Percentiles rank a stretch among this genome's conserved stretches.
Conservation (phyloP, 2,113 vertebrate genomes). For the Dissostichus mawsoni region DNA sequence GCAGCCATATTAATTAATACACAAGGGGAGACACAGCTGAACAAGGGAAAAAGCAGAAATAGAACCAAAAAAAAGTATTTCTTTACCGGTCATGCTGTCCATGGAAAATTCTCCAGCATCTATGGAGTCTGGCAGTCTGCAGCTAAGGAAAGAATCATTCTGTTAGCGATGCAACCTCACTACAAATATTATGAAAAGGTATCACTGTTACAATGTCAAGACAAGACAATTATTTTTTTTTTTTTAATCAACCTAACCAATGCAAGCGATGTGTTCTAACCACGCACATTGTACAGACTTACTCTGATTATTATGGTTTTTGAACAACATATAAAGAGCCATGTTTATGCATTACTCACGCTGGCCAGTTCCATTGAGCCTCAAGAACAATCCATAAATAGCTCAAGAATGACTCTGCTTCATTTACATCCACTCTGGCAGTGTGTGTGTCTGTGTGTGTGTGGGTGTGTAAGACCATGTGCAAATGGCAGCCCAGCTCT, state of each 20-base stretch:
- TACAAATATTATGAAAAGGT: slow-evolving; percentile 11
- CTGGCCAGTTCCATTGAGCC: slow-evolving; percentile 70
- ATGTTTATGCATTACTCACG: slow-evolving; percentile 73
- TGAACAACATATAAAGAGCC: slow-evolving; percentile 40
- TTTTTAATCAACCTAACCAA: background rate
- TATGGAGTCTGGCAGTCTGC: slow-evolving; percentile 80
- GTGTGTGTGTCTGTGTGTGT: slow-evolving; percentile 33
- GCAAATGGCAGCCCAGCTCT: slow-evolving; percentile 69
- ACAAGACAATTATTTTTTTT: background rate
- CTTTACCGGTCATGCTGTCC: slow-evolving; percentile 84
- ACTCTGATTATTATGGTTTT: background rate
- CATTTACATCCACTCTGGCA: slow-evolving; percentile 69
- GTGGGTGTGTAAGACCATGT: slow-evolving; percentile 55
- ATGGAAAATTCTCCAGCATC: slow-evolving; percentile 68
- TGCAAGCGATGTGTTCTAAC: background rate
- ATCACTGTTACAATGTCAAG: background rate
- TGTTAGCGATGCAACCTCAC: slow-evolving; percentile 36
- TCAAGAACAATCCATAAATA: slow-evolving; percentile 79
- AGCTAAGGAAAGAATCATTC: slow-evolving; percentile 68
- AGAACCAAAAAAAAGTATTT: slow-evolving; percentile 33
- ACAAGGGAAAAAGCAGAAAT: slow-evolving; percentile 7
- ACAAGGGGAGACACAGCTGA: slow-evolving; percentile 50
- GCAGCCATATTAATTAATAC: slow-evolving; percentile 62
- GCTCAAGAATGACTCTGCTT: slow-evolving; percentile 74
- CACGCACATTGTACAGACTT: background rate